Evolutionary conservation across 2,888 invertebrate genomes (phyloP).

Genomic region (Mechanitis mazaeus): DNA sequence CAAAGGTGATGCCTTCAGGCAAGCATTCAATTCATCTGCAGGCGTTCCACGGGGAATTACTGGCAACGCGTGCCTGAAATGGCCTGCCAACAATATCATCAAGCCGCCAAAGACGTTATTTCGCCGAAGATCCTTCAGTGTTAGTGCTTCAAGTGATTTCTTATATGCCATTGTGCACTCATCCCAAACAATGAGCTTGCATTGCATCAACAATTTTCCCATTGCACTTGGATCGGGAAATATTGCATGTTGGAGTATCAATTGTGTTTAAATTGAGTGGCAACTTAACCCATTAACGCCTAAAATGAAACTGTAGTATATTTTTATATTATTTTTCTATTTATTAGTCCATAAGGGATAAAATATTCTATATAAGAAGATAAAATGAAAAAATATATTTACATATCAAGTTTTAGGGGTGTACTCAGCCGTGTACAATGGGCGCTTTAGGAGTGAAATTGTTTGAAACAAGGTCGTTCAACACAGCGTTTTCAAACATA

Average conservation of each 20-base stretch:
- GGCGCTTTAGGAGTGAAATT: no score
- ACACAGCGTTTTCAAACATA: slow-evolving; percentile 30
- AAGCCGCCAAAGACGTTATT: slow-evolving; percentile 27
- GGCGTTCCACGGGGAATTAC: slow-evolving; percentile 29
- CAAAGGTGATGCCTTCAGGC: slow-evolving; percentile 32
- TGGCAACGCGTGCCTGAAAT: slow-evolving; percentile 28
- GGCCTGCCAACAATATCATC: slow-evolving; percentile 28
- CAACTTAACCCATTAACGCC: slow-evolving; percentile 20
- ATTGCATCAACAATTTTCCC: slow-evolving; percentile 29
- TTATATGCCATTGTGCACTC: slow-evolving; percentile 33
- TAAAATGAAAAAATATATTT: no score
- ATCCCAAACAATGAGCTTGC: slow-evolving; percentile 32
- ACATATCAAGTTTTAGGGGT: no score
- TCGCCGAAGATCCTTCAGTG: slow-evolving; percentile 30
- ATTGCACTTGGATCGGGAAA: slow-evolving; percentile 30
- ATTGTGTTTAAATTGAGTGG: slow-evolving; percentile 32
- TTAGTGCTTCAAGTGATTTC: slow-evolving; percentile 26
- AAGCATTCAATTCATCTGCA: slow-evolving; percentile 33
- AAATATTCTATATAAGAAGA: no score
- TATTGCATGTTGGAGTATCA: slow-evolving; percentile 34
- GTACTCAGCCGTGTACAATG: no score
- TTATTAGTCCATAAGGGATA: no score
- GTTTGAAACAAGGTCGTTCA: slow-evolving; percentile 19
- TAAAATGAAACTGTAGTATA: background rate
- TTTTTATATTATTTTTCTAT: no score